These are phyloP conservation scores for Glareola pratincola DNA, from an alignment of 2,113 vertebrate species.

Conservation along the genomic window DNA sequence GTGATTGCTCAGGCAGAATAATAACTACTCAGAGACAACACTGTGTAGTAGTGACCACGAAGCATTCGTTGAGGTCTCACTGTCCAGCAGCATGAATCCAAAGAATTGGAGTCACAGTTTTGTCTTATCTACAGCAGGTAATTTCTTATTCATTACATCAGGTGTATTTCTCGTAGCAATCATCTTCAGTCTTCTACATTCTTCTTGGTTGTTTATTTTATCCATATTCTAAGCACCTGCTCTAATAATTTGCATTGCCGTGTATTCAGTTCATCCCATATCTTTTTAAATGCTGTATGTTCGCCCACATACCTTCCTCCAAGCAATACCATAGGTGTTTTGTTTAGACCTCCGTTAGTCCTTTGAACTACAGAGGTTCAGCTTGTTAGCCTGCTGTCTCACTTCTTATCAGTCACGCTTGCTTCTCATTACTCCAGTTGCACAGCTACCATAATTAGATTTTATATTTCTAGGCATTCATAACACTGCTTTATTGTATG, in stretches of 20 bases:
- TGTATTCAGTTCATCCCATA: not conserved
- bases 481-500: not conserved
- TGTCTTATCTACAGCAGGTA: not conserved
- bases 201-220: not conserved
- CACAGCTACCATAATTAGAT: conserved; percentile 39
- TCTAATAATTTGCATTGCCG: not conserved
- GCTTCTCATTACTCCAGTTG: not conserved
- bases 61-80: not conserved
- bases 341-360: not conserved
- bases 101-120: not conserved
- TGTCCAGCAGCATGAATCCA: not conserved
- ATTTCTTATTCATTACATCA: not conserved
- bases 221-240: not conserved
- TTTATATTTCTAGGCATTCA: conserved; percentile 44
- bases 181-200: not conserved
- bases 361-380: conserved; percentile 17
- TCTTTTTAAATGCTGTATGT: not conserved
- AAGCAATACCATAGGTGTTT: not conserved
- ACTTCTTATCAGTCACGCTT: conserved; percentile 24
- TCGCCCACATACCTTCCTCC: not conserved
- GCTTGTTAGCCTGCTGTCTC: not conserved
- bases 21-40: not conserved
- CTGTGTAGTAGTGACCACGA: not conserved
- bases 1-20: not conserved
- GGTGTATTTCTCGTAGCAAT: not conserved